phyloP scores from a whole-genome alignment of 2,888 invertebrate genomes.

The Thecophora atra region DNA sequence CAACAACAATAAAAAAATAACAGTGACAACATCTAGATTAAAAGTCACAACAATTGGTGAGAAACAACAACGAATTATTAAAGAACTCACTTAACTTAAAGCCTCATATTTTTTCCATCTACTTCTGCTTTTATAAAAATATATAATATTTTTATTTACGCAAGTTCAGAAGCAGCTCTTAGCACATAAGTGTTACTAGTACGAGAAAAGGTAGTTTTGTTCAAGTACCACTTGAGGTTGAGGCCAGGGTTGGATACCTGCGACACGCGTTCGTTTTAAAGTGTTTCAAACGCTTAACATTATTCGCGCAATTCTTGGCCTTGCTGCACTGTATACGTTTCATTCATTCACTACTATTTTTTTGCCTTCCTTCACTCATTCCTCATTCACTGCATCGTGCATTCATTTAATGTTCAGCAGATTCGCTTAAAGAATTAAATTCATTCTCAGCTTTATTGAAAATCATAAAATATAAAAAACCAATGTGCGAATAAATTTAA shows the following conservation, averaged over 20 bases:
- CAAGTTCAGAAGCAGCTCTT: too few relatives aligned
- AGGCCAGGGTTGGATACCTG: constrained; percentile 1
- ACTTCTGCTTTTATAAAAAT: not conserved
- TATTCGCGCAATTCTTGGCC: constrained; percentile 20
- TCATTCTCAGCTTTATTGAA: too few relatives aligned
- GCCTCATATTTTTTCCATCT: too few relatives aligned
- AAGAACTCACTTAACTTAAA: too few relatives aligned
- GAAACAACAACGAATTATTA: too few relatives aligned
- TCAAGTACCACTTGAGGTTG: constrained; percentile 32
- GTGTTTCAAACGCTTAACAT: constrained; percentile 22
- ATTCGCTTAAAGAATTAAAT: too few relatives aligned
- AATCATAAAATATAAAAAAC: too few relatives aligned
- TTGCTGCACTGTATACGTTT: constrained; percentile 15
- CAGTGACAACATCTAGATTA: not conserved
- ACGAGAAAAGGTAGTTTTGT: not conserved
- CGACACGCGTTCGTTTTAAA: constrained; percentile 7
- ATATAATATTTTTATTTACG: constrained; percentile 9
- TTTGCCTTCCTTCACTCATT: not conserved
- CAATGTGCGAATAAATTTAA: too few relatives aligned
- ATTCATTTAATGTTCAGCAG: not conserved
- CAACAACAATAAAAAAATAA: not conserved
- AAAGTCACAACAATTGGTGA: too few relatives aligned
- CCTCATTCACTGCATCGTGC: too few relatives aligned
- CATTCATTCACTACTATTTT: not conserved
- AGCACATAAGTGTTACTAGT: too few relatives aligned